Evolutionary conservation across 2,797 vertebrate species (phyloP).

Genomic region (Emys orbicularis): DNA sequence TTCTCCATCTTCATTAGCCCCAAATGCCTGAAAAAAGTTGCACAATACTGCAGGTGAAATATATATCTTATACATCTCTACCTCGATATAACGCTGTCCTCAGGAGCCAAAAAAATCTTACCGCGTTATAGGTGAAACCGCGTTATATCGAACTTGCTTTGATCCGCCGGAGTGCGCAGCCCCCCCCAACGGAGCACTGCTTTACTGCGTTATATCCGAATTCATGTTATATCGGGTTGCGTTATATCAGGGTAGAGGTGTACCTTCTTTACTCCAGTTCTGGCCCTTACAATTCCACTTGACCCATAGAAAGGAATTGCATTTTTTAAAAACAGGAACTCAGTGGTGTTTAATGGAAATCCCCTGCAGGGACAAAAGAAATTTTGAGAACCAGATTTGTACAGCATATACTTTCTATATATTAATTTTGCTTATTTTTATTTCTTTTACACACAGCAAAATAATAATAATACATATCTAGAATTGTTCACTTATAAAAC

Average conservation of each 20-base stretch:
- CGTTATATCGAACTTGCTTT: too few species aligned
- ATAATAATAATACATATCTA: background rate
- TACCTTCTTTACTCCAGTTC: background rate
- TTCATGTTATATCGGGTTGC: too few species aligned
- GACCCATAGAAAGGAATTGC: background rate
- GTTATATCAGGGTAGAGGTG: too few species aligned
- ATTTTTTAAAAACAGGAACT: background rate
- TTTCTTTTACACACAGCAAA: background rate
- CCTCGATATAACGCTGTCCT: too few species aligned
- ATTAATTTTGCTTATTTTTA: background rate
- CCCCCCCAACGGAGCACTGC: too few species aligned
- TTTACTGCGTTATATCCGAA: too few species aligned
- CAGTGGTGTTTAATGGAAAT: background rate
- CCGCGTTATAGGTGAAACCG: too few species aligned
- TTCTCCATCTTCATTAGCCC: background rate
- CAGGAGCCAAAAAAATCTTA: too few species aligned
- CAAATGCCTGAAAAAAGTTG: background rate
- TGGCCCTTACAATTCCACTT: background rate
- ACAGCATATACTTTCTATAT: rapidly evolving
- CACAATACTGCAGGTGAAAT: background rate
- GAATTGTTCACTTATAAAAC: background rate
- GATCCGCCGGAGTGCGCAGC: too few species aligned
- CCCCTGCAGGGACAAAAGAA: background rate
- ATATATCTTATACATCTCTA: background rate
- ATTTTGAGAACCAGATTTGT: background rate